Conservation (phyloP, 1,140 invertebrate genomes). For the Dolichoris vasculosae region DNA sequence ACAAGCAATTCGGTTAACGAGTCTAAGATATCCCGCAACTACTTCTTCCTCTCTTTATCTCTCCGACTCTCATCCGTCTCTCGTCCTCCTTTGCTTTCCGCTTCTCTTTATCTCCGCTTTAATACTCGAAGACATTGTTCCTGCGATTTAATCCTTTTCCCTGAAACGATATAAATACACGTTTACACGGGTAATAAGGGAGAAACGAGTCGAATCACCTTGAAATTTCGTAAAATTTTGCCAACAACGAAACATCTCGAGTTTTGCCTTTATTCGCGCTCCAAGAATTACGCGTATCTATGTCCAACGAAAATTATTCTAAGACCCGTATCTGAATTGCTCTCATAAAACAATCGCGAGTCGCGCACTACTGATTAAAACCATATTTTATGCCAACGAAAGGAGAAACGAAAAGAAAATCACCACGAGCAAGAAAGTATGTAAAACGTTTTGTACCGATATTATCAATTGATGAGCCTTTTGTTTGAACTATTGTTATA, state of each 20-base stretch:
- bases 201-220: no score
- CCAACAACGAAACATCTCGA: no score
- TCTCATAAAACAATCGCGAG: slow-evolving; percentile 25
- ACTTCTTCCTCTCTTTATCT: neutral
- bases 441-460: slow-evolving; percentile 46
- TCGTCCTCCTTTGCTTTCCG: neutral
- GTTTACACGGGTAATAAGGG: neutral
- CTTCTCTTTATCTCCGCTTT: neutral
- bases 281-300: neutral
- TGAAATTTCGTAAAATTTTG: no score
- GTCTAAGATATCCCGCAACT: neutral
- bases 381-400: slow-evolving; percentile 28
- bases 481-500: slow-evolving; percentile 51
- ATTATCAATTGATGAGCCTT: slow-evolving; percentile 44
- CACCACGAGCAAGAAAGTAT: slow-evolving; percentile 8
- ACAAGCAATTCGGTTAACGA: slow-evolving; percentile 20
- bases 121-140: neutral
- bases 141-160: neutral
- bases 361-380: slow-evolving; percentile 25
- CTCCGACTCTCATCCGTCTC: neutral
- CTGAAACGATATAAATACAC: neutral
- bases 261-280: neutral
- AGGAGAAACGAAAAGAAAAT: neutral
- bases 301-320: neutral
- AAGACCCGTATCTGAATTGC: neutral